Evolutionary conservation across 2,888 invertebrate species (phyloP).

Genomic region (Parthenolecanium corni): DNA sequence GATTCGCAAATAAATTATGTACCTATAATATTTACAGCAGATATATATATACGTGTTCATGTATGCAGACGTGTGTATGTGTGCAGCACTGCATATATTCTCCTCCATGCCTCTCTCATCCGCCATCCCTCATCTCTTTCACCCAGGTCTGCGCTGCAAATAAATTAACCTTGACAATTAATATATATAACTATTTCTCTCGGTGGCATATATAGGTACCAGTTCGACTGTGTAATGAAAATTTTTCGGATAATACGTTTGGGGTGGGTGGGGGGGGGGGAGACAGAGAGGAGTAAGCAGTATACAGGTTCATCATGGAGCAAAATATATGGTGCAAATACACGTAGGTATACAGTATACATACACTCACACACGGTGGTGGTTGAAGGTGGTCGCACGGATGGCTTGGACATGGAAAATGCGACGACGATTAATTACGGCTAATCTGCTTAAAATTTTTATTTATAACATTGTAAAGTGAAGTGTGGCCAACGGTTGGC

Average conservation of each 20-base stretch:
- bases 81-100: too few species aligned
- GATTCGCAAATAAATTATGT: slow-evolving; percentile 17
- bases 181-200: too few species aligned
- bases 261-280: background rate
- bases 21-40: slow-evolving; percentile 26
- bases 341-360: too few species aligned
- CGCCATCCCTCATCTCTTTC: too few species aligned
- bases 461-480: slow-evolving; percentile 22
- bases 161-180: slow-evolving; percentile 26
- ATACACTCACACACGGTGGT: too few species aligned
- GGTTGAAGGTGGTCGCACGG: too few species aligned
- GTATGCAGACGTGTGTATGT: too few species aligned
- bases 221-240: background rate
- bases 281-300: too few species aligned
- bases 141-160: slow-evolving; percentile 11
- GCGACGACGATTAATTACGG: slow-evolving; percentile 21
- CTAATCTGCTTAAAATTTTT: slow-evolving; percentile 26
- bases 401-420: slow-evolving; percentile 7
- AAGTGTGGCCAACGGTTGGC: background rate
- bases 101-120: too few species aligned
- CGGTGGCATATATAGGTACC: background rate
- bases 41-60: slow-evolving; percentile 8
- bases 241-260: background rate
- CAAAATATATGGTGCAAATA: too few species aligned
- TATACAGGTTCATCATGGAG: too few species aligned